phyloP scores from a whole-genome alignment of 1,140 invertebrate genomes.

The Drosophila yakuba region DNA sequence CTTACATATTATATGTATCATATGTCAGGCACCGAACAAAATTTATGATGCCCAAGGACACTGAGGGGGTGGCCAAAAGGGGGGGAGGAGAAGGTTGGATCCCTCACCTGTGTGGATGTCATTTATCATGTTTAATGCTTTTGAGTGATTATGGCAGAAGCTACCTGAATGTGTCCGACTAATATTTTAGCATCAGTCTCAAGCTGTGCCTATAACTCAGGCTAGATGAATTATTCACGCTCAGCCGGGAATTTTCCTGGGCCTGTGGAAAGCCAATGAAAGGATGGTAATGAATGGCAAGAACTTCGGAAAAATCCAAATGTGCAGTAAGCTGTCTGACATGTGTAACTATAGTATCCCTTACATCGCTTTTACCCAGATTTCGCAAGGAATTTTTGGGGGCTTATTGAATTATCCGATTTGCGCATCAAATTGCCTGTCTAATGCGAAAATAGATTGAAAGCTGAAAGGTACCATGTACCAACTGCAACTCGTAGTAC shows the following conservation, averaged over 20 bases:
- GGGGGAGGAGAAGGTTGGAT: background rate
- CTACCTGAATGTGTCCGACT: slow-evolving; percentile 48
- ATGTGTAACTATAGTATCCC: slow-evolving; percentile 15
- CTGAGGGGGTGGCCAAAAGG: no score
- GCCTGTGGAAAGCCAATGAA: slow-evolving; percentile 21
- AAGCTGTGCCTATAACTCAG: slow-evolving; percentile 61
- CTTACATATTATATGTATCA: slow-evolving; percentile 29
- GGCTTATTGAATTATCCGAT: slow-evolving; percentile 77
- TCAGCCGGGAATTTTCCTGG: slow-evolving; percentile 12
- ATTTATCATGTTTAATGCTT: slow-evolving; percentile 79
- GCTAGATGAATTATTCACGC: slow-evolving; percentile 59
- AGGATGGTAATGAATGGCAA: slow-evolving; percentile 34
- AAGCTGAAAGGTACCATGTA: slow-evolving; percentile 15
- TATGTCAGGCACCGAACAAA: slow-evolving; percentile 45
- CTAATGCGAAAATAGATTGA: slow-evolving; percentile 67
- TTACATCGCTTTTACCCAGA: background rate
- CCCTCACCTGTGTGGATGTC: slow-evolving; percentile 17
- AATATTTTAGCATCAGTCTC: slow-evolving; percentile 73
- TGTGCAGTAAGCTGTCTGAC: slow-evolving; percentile 8
- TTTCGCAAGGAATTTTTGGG: slow-evolving; percentile 26
- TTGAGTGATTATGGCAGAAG: slow-evolving; percentile 74
- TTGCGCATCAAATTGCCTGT: slow-evolving; percentile 72
- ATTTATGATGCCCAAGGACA: slow-evolving; percentile 56
- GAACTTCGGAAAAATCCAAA: background rate
- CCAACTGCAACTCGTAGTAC: slow-evolving; percentile 20